Base-by-base conservation (phyloP, 2,113 vertebrate genomes). In the Sterna hirundo region DNA sequence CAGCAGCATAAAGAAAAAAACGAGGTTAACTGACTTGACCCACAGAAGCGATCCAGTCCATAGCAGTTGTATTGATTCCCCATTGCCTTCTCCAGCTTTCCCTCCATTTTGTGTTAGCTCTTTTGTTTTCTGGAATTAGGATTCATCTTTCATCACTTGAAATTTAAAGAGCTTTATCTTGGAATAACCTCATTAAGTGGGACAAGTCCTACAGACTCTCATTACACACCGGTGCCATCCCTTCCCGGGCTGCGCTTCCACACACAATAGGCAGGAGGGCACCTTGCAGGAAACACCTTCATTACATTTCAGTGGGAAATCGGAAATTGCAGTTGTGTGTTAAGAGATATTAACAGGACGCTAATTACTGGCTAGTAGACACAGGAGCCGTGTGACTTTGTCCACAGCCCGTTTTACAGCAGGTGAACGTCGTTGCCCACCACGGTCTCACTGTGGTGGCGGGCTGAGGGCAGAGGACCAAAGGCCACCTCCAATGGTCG, bases 81-180 rank as follows among this genome's bases (percentile, higher is more conserved):
- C 64, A 23, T 40, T 42, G 76, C 80, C 84, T 64, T 52, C 91
- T 57, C 84, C 70, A 58, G 65, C 65, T 22, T 44, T 32, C 47
- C 84, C 81, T 82, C 85, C 85, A 69, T 64, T 78, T 86, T 38
- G 26, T 1, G 4, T 52, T 19, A 20, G 60, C 47, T 68, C 70
- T 82, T 82, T 62, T 69, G 70, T 94, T 72, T 82, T 26, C 66
- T 23, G 55, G 76, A 82, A 91, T 92, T 47, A 86, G 76, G 92
- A 88, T 78, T 69, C 76, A 74, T 64, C 69, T 88, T 91, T 77
- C 47, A 82, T n/a, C 76, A 69, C 81, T 54, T 9, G 54, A 86
- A 91, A 92, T 54, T 29, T 76, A 46, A 93, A 76, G 84, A 51
- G 29, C 52, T 88, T 61, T 84, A 7, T 74, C 81, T 52, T 69